Base-by-base conservation (phyloP, 2,113 vertebrate species). In the Mesocricetus auratus region DNA sequence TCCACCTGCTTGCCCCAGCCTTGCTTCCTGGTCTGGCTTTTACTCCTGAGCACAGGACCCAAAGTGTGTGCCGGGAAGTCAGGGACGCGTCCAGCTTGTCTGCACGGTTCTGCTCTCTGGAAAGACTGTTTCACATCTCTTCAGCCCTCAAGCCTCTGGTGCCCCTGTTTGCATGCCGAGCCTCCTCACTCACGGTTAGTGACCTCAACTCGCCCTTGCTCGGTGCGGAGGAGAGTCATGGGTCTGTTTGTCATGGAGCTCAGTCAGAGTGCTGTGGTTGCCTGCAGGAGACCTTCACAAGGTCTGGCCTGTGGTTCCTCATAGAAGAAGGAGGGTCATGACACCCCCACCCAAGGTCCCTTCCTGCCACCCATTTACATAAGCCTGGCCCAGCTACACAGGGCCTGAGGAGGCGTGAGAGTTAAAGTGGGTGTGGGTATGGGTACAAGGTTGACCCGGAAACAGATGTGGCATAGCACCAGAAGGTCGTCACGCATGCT, bases 131-230 rank as follows among this genome's bases (percentile, higher is more conserved):
- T 60, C 29, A 24, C 13, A 3, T 50, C 9, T 19, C 21, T 29
- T 26, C 36, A 33, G 19, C 4, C 58, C n/a, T 31, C 1, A 0
- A 36, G 50, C n/a, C 87, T 60, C 22, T 5, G 0, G 0, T 6
- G 17, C 1, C 36, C 4, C 10, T 22, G 6, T 4, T 17, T 11
- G 2, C 26, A 45, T 2, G 0, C 24, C 53, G 24, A 31, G 0
- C 24, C 53, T 68, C 24, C 45, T 68, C n/a, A 0, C 50, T 56
- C 50, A 82, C 0, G 0, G 42, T 73, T 12, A 33, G 31, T 7
- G 42, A 83, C 93, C 71, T n/a, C 4, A 64, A 24, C 22, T 42
- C 1, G 0, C 12, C 86, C 56, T 89, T 11, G 16, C 24, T 31
- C 39, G 0, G 42, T 17, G 15, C 56, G 15, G 0, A 36, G 36